Conservation (phyloP, 1,140 invertebrate genomes). For the Limonius californicus region DNA sequence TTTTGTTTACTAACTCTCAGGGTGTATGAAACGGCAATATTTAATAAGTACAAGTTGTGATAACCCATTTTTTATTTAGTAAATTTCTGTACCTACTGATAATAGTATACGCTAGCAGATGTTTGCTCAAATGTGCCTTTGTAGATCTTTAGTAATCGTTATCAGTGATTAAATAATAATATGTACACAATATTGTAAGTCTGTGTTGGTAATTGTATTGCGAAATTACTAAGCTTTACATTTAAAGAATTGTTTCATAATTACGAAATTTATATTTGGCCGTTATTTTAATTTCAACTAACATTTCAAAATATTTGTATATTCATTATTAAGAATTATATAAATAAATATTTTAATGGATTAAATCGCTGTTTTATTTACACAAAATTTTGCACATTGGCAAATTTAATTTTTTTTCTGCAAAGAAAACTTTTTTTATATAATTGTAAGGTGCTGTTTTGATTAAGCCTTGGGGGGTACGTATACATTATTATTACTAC, state of each 20-base stretch:
- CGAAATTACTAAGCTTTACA: neutral
- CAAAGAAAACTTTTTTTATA: neutral
- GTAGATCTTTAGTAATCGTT: neutral
- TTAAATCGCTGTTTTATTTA: constrained; percentile 5
- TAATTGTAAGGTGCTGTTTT: neutral
- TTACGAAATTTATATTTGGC: constrained; percentile 2
- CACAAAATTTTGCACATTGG: neutral
- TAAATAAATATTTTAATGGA: constrained; percentile 3
- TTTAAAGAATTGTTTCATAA: neutral
- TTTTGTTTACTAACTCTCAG: constrained; percentile 41
- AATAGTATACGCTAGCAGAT: constrained; percentile 34
- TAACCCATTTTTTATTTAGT: neutral
- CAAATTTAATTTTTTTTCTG: neutral
- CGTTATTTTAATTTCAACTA: constrained; percentile 10
- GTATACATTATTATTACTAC: constrained; percentile 19
- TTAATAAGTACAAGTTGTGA: constrained; percentile 26
- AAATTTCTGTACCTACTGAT: neutral
- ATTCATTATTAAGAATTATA: neutral
- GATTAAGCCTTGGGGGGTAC: constrained; percentile 17
- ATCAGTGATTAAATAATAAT: neutral
- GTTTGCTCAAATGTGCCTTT: constrained; percentile 40
- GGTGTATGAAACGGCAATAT: constrained; percentile 38
- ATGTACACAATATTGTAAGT: neutral
- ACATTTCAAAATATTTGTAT: constrained; percentile 3
- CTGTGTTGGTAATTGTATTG: neutral